Base-by-base conservation (phyloP, 1,140 invertebrate species). In the Neodiprion lecontei region DNA sequence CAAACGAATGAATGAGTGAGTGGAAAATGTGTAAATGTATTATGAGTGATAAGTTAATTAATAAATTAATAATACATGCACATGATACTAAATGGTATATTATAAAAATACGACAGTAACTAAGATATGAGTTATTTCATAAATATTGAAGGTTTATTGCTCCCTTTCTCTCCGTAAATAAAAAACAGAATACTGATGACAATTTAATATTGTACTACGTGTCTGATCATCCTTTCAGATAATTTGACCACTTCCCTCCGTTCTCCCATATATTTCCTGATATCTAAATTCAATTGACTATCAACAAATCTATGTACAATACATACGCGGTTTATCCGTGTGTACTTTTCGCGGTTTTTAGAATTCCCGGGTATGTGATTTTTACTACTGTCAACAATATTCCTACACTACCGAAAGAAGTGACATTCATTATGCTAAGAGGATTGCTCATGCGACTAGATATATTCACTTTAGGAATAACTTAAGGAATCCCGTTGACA, bases 31-130 rank as follows among this genome's bases (percentile, higher is more conserved):
- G 78, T 79, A 76, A 78, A 67, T 48, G 12, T 17, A 48, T 75
- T 77, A 76, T 69, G 74, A 80, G 73, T 82, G 80, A 82, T 79
- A 76, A 78, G 65, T 83, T 81, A 83, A 80, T 81, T 74, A 84
- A 80, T 77, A 80, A 40, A 84, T 76, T 83, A 84, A 83, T 77
- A 79, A 84, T 80, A 83, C 82, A 82, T 84, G 82, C 84, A 84
- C 82, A 82, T 82, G 77, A 78, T 84, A 80, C 74, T 83, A 82
- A 83, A 74, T 72, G 77, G 76, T 82, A 78, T 83, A 80, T 81
- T 79, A 80, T 80, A 79, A 84, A 83, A 82, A 84, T 84, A 79
- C 83, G 83, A 84, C 83, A 83, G 78, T 84, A 85, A 84, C 80
- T 85, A 83, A 84, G 79, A 76, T 76, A 82, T 82, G 78, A 79